phyloP scores from a whole-genome alignment of 1,140 invertebrate species.

The Marisa cornuarietis region DNA sequence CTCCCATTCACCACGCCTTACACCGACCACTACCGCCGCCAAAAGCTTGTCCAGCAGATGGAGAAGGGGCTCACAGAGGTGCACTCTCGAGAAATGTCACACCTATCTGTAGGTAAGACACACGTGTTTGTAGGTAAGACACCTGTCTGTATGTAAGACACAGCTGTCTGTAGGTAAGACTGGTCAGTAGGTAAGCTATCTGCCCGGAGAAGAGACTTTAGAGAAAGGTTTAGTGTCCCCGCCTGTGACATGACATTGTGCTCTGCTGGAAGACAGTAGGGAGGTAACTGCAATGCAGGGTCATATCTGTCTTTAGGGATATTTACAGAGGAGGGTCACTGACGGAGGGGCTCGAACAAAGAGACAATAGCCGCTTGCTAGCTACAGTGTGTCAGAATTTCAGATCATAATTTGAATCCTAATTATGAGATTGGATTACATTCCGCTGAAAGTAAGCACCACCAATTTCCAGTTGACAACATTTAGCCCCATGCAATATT shows the following conservation, averaged over 20 bases:
- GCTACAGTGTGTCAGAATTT: too few relatives aligned
- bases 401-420: too few relatives aligned
- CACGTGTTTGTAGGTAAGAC: slow-evolving; percentile 43
- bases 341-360: slow-evolving; percentile 4
- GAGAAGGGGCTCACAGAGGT: slow-evolving; percentile 69
- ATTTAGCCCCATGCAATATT: too few relatives aligned
- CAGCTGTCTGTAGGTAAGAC: slow-evolving; percentile 43
- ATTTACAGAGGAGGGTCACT: too few relatives aligned
- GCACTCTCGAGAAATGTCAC: slow-evolving; percentile 60
- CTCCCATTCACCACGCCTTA: slow-evolving; percentile 73
- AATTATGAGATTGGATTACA: too few relatives aligned
- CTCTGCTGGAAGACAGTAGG: too few relatives aligned
- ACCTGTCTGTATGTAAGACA: slow-evolving; percentile 53
- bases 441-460: too few relatives aligned
- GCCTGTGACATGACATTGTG: too few relatives aligned
- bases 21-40: slow-evolving; percentile 68
- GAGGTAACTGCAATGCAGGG: too few relatives aligned
- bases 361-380: slow-evolving; percentile 10
- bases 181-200: slow-evolving; percentile 51
- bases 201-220: background rate
- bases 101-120: slow-evolving; percentile 52
- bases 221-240: too few relatives aligned
- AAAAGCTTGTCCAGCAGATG: slow-evolving; percentile 73
- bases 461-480: too few relatives aligned
- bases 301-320: too few relatives aligned